A percentile compares a stretch with the other conserved stretches of the same genome.
Conservation (phyloP, 2,888 invertebrate genomes). For the Molanna angustata region DNA sequence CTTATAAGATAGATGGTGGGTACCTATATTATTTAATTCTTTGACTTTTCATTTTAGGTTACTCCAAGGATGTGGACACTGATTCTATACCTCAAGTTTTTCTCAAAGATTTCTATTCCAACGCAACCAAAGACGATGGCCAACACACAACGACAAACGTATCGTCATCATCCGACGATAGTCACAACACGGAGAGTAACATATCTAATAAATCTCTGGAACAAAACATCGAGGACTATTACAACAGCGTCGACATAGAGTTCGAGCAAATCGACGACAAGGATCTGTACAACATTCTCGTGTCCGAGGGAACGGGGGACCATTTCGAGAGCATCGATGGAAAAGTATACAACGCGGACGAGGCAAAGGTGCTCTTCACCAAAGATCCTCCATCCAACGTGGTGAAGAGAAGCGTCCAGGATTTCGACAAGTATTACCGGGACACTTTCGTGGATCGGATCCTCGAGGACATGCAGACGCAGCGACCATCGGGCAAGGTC, state of each 20-base stretch:
- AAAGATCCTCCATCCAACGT: not conserved
- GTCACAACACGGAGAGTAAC: too few species aligned
- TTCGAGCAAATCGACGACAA: conserved; percentile 4
- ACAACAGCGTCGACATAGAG: conserved; percentile 18
- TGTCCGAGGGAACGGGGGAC: not conserved
- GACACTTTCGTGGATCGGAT: conserved; percentile 26
- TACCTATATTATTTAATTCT: too few species aligned
- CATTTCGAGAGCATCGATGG: not conserved
- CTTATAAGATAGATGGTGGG: too few species aligned
- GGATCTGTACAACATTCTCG: not conserved
- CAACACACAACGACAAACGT: too few species aligned
- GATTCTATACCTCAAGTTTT: too few species aligned
- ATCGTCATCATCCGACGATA: too few species aligned
- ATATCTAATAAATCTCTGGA: conserved; percentile 13
- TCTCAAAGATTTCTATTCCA: too few species aligned
- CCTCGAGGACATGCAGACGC: conserved; percentile 5
- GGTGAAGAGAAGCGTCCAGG: not conserved
- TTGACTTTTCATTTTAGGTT: too few species aligned
- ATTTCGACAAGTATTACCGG: conserved; percentile 13
- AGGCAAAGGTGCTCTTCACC: not conserved
- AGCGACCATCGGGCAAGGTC: conserved; percentile 3
- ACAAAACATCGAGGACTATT: conserved; percentile 19
- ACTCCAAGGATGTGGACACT: too few species aligned
- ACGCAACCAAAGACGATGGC: too few species aligned
- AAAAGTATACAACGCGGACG: not conserved